Percentiles rank a stretch among this genome's conserved stretches.
These are phyloP conservation scores for Ptychodera flava DNA, from an alignment of 35 echinoderm and acorn worm species.

Conservation along the genomic window DNA sequence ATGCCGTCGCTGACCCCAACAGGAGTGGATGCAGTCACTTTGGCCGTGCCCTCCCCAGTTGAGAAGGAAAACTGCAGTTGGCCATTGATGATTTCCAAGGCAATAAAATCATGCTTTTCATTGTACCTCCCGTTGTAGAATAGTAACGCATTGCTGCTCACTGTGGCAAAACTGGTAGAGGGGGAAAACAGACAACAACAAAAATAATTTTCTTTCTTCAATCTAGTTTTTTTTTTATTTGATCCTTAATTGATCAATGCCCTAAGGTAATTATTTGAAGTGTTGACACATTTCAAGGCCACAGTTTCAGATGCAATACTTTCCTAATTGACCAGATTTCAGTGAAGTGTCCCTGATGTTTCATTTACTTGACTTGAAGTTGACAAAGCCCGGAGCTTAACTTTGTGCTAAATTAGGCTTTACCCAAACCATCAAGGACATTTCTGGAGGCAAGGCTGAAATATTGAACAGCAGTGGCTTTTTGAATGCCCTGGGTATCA, in stretches of 20 bases:
- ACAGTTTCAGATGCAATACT: neutral
- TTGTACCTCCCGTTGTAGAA: slow-evolving; percentile 99
- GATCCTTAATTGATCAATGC: neutral
- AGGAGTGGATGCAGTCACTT: slow-evolving; percentile 58
- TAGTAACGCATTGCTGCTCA: slow-evolving; percentile 86
- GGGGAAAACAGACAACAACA: neutral
- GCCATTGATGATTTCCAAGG: slow-evolving; percentile 78
- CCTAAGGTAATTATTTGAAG: neutral
- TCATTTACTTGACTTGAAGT: no score
- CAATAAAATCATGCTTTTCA: slow-evolving; percentile 96
- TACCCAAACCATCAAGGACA: no score
- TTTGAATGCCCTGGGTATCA: no score
- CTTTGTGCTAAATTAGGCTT: no score
- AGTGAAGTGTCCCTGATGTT: neutral
- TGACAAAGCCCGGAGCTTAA: no score
- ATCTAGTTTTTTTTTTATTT: neutral
- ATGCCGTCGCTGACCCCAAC: slow-evolving; percentile 82
- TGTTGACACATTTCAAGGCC: neutral
- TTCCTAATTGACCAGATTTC: neutral
- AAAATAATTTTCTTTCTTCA: neutral
- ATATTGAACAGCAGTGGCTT: no score
- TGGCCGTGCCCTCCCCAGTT: slow-evolving; percentile 56
- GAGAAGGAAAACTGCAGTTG: slow-evolving; percentile 90
- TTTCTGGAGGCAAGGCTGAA: no score
- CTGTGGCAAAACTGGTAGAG: slow-evolving; percentile 80